Conservation (phyloP, 2,797 vertebrate species). For the Poecile montanus region DNA sequence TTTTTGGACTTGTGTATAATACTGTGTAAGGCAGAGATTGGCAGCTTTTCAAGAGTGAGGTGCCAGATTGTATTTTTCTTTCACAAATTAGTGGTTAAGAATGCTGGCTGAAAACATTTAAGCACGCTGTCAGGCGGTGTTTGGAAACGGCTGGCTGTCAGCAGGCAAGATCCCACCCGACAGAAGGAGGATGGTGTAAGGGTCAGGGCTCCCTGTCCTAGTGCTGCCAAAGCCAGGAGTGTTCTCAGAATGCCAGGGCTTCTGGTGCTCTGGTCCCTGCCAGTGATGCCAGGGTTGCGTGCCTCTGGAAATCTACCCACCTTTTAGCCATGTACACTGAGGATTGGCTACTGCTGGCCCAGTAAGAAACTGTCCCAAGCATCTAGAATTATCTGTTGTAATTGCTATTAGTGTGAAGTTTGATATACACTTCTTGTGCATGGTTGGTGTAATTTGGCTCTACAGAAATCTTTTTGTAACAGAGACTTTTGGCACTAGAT, state of each 20-base stretch:
- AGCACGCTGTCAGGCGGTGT: background rate
- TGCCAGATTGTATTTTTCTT: constrained; percentile 60
- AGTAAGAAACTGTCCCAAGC: background rate
- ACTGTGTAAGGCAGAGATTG: constrained; percentile 25
- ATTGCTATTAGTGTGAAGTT: background rate
- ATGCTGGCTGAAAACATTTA: background rate
- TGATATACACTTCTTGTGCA: background rate
- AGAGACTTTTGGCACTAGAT: background rate
- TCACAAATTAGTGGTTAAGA: constrained; percentile 44
- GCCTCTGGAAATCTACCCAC: background rate
- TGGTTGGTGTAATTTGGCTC: background rate
- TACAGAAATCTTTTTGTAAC: background rate
- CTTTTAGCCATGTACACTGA: fast-evolving
- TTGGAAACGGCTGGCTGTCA: constrained; percentile 6
- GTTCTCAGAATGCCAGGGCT: background rate
- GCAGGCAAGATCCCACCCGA: background rate
- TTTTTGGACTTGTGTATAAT: constrained; percentile 27
- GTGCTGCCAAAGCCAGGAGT: background rate
- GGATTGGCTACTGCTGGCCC: background rate
- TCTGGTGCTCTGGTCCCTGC: fast-evolving
- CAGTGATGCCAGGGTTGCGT: fast-evolving
- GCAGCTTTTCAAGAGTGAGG: constrained; percentile 8
- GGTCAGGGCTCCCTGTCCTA: background rate
- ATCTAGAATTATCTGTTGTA: background rate
- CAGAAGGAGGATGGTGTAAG: background rate